Evolutionary conservation across 2,888 invertebrate genomes (phyloP).

Genomic region (Diachrysia chrysitis): DNA sequence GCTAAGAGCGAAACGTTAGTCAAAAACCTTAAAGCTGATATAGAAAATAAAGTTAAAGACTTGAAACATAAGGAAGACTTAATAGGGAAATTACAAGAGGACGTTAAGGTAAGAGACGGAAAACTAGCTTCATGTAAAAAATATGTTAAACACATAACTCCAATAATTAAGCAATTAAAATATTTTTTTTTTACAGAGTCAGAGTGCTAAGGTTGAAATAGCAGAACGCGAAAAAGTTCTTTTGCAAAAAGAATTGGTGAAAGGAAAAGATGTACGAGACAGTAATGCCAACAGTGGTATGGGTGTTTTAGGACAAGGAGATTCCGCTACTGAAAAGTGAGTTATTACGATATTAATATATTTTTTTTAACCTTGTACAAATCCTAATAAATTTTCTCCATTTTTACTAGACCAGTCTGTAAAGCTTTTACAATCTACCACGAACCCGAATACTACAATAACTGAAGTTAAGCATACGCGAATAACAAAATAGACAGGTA

Average conservation of each 20-base stretch:
- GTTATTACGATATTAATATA: constrained; percentile 30
- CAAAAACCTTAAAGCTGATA: constrained; percentile 76
- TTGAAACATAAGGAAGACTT: constrained; percentile 80
- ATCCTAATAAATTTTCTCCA: too few species aligned
- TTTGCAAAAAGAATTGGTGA: constrained; percentile 77
- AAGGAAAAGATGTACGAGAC: constrained; percentile 72
- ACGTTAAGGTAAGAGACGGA: constrained; percentile 76
- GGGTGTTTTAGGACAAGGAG: constrained; percentile 78
- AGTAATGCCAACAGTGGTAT: constrained; percentile 82
- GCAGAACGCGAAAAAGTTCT: constrained; percentile 79
- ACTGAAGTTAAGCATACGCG: too few species aligned
- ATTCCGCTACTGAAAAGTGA: constrained; percentile 74
- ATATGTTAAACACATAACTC: too few species aligned
- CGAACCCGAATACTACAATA: too few species aligned
- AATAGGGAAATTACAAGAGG: constrained; percentile 79
- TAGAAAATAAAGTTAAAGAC: constrained; percentile 80
- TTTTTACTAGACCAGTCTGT: too few species aligned
- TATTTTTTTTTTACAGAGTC: constrained; percentile 67
- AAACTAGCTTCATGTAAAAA: neutral
- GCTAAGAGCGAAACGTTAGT: constrained; percentile 78
- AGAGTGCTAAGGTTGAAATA: constrained; percentile 80
- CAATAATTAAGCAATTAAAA: too few species aligned
- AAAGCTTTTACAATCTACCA: too few species aligned
- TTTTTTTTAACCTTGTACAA: too few species aligned
- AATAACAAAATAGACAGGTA: too few species aligned